These are phyloP conservation scores for Wiebesia pumilae DNA, from an alignment of 1,140 invertebrate species.

Conservation along the genomic window DNA sequence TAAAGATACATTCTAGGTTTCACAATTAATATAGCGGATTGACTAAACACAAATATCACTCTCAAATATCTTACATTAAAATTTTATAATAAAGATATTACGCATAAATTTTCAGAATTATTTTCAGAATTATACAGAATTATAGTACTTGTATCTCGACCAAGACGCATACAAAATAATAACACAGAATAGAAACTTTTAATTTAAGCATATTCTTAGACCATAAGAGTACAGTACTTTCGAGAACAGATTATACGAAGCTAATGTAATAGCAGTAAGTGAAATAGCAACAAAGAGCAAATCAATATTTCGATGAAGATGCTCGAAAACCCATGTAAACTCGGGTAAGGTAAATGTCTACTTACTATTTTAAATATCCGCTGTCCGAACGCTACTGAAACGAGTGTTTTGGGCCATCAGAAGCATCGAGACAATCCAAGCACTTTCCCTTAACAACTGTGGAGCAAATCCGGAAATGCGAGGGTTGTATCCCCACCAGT, in stretches of 20 bases:
- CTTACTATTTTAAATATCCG: slow-evolving; percentile 7
- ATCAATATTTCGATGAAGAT: not conserved
- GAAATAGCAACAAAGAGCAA: not conserved
- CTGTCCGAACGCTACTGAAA: not conserved
- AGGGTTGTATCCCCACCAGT: not conserved
- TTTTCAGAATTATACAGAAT: too few species aligned
- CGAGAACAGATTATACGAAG: not conserved
- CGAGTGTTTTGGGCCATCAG: not conserved
- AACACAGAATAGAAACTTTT: not conserved
- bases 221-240: not conserved
- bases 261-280: not conserved
- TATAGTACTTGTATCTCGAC: too few species aligned
- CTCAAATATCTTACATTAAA: too few species aligned
- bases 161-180: not conserved
- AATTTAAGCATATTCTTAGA: not conserved
- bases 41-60: too few species aligned
- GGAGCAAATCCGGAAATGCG: slow-evolving; percentile 26
- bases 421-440: slow-evolving; percentile 11
- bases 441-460: slow-evolving; percentile 30
- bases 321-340: not conserved
- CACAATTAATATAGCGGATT: too few species aligned
- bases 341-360: not conserved
- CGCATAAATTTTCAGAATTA: too few species aligned
- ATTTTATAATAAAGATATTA: too few species aligned
- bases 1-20: too few species aligned